Percentiles rank a stretch among this genome's conserved stretches.
phyloP scores from a whole-genome alignment of 2,888 invertebrate species.

The Diloba caeruleocephala region DNA sequence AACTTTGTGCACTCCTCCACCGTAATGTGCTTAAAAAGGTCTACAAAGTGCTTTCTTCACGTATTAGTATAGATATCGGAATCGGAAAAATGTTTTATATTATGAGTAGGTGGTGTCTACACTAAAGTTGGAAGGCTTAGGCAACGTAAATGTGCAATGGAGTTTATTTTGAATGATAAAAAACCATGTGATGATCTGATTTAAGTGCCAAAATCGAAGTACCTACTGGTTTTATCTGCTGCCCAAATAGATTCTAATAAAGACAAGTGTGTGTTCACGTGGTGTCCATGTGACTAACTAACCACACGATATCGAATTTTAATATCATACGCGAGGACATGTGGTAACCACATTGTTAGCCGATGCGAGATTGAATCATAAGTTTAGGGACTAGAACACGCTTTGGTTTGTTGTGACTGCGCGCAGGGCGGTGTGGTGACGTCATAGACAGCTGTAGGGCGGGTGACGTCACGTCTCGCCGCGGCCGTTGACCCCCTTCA shows the following conservation, averaged over 20 bases:
- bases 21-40: too few species aligned
- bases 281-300: conserved; percentile 71
- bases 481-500: conserved; percentile 80
- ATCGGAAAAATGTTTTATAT: conserved; percentile 5
- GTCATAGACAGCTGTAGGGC: conserved; percentile 88
- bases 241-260: conserved; percentile 58
- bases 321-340: conserved; percentile 75
- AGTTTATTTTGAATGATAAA: neutral
- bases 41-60: too few species aligned
- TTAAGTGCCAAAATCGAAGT: conserved; percentile 1
- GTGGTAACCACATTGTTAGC: conserved; percentile 73
- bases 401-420: conserved; percentile 71
- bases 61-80: too few species aligned
- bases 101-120: conserved; percentile 3
- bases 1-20: too few species aligned
- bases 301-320: conserved; percentile 77
- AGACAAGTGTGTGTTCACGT: conserved; percentile 71
- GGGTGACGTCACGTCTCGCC: conserved; percentile 84
- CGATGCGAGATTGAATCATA: conserved; percentile 75
- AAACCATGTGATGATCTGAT: conserved; percentile 1
- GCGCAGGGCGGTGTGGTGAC: conserved; percentile 75
- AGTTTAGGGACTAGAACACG: conserved; percentile 69
- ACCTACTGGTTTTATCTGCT: conserved; percentile 52
- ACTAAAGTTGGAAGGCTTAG: neutral
- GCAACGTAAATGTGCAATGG: neutral